A percentile compares a stretch with the other conserved stretches of the same genome.
phyloP scores from a whole-genome alignment of 2,113 vertebrate genomes.

The Hyla sarda region DNA sequence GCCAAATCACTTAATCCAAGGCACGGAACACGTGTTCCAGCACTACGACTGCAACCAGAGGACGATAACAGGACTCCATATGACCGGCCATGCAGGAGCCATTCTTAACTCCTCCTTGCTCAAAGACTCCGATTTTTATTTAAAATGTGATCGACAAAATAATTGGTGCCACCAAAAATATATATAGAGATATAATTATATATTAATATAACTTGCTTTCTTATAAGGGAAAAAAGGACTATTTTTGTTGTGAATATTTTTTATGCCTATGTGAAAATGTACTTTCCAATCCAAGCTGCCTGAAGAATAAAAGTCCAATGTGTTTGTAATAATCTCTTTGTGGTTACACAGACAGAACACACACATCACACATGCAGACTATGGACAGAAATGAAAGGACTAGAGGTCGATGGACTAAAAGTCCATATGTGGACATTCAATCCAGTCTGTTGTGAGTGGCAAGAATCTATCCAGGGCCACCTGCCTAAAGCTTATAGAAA shows the following conservation, averaged over 20 bases:
- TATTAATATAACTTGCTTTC: conserved; percentile 64
- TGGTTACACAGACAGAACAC: conserved; percentile 32
- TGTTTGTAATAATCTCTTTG: conserved; percentile 65
- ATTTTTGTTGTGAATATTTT: conserved; percentile 71
- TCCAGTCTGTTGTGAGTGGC: conserved; percentile 77
- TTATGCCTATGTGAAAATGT: conserved; percentile 65
- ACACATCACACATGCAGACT: conserved; percentile 29
- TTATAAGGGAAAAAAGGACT: conserved; percentile 58
- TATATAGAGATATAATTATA: conserved; percentile 56
- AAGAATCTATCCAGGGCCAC: conserved; percentile 81
- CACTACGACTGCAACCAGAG: conserved; percentile 61
- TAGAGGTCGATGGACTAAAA: conserved; percentile 49
- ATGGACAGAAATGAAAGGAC: conserved; percentile 42
- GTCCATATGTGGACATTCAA: conserved; percentile 62
- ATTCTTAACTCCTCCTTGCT: conserved; percentile 38
- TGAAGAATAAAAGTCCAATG: conserved; percentile 60
- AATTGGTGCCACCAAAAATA: conserved; percentile 51
- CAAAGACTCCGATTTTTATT: conserved; percentile 64
- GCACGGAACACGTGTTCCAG: conserved; percentile 63
- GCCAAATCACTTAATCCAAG: conserved; percentile 65
- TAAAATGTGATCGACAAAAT: conserved; percentile 47
- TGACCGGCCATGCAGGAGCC: conserved; percentile 62
- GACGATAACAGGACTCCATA: conserved; percentile 69
- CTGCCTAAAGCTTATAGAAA: conserved; percentile 79
- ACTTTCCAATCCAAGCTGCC: conserved; percentile 61